Evolutionary conservation across 2,113 vertebrate genomes (phyloP).

Genomic region (Caretta caretta): DNA sequence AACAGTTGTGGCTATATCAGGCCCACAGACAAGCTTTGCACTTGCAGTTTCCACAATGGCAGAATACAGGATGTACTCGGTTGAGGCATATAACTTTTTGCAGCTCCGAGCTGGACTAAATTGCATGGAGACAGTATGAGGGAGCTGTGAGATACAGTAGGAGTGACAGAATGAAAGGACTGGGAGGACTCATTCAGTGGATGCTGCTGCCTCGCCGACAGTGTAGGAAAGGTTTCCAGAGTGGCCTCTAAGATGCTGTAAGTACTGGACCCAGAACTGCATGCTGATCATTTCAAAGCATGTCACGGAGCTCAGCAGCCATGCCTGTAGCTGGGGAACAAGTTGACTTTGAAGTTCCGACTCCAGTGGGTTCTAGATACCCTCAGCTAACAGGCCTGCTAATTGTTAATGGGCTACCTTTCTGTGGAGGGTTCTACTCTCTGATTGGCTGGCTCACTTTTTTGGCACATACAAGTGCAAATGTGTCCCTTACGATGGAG

Average conservation of each 20-base stretch:
- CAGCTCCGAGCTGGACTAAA: conserved; percentile 4
- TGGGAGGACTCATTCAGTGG: not conserved
- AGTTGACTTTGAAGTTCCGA: not conserved
- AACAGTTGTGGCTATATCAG: not conserved
- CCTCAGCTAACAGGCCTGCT: not conserved
- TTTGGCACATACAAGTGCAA: not conserved
- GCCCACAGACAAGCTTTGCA: not conserved
- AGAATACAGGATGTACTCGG: not conserved
- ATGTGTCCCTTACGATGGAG: not conserved
- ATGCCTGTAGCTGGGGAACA: not conserved
- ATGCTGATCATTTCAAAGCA: not conserved
- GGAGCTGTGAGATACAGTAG: conserved; percentile 13
- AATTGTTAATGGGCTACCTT: not conserved
- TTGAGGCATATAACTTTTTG: not conserved
- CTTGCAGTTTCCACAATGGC: not conserved
- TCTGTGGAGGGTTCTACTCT: not conserved
- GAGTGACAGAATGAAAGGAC: not conserved
- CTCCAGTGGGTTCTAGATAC: not conserved
- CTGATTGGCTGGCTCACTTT: not conserved
- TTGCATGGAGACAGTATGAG: not conserved
- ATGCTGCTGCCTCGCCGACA: not conserved
- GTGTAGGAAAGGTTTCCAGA: not conserved
- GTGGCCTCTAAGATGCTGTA: not conserved
- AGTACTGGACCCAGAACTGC: not conserved
- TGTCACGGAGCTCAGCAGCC: not conserved